These are phyloP conservation scores for Petaurus breviceps DNA, from an alignment of 2,113 vertebrate species.

Conservation along the genomic window DNA sequence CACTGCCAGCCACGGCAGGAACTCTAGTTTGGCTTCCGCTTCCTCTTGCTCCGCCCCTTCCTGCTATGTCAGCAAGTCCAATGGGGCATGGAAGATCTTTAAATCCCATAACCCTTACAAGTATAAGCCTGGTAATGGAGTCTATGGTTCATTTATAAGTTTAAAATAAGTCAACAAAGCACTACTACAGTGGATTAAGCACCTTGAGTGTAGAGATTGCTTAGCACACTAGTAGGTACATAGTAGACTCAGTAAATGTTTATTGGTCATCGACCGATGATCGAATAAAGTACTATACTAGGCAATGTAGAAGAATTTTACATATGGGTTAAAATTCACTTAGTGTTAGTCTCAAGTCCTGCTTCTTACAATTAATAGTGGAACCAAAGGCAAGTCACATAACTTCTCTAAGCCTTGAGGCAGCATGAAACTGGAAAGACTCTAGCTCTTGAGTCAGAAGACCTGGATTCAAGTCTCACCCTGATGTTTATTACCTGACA, in stretches of 20 bases:
- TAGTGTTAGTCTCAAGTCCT: neutral
- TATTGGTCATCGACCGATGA: neutral
- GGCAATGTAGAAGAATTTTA: neutral
- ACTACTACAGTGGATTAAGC: neutral
- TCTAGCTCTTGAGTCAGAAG: neutral
- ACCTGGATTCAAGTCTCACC: neutral
- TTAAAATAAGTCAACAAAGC: neutral
- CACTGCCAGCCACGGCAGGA: no score
- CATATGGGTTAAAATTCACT: neutral
- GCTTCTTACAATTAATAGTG: neutral
- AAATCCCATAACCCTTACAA: no score
- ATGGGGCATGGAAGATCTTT: no score
- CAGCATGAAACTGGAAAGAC: neutral
- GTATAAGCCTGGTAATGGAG: neutral
- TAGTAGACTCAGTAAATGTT: neutral
- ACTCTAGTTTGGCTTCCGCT: no score
- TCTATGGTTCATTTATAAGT: neutral
- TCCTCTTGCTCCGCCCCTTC: no score
- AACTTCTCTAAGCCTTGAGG: neutral
- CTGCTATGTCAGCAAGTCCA: no score
- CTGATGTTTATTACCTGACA: neutral
- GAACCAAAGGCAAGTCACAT: neutral
- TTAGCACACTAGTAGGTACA: neutral
- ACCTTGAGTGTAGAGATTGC: neutral
- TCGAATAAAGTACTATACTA: neutral